phyloP scores from a whole-genome alignment of 37 sponge, comb jelly and placozoan species.

The Spongia lamella region DNA sequence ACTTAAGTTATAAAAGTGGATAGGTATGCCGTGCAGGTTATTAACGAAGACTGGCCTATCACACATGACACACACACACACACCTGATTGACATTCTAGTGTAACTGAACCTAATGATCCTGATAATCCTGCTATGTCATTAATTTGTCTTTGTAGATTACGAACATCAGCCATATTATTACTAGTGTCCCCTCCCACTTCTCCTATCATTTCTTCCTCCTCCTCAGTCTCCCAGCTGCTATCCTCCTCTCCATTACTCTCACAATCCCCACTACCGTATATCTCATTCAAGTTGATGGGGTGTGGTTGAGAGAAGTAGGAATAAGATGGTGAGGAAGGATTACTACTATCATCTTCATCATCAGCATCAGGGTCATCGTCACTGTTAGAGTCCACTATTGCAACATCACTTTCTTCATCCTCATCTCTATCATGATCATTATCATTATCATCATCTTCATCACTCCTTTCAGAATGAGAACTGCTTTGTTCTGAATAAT shows the following conservation, averaged over 20 bases:
- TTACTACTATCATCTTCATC: conserved; percentile 4
- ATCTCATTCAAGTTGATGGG: neutral
- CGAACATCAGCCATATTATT: too few relatives aligned
- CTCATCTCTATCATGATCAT: neutral
- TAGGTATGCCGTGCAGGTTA: too few relatives aligned
- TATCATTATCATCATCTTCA: neutral
- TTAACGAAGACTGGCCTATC: too few relatives aligned
- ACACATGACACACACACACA: too few relatives aligned
- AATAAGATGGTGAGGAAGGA: neutral
- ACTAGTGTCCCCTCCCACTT: neutral
- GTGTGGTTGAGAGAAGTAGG: too few relatives aligned
- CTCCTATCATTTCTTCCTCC: conserved; percentile 25
- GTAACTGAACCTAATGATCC: too few relatives aligned
- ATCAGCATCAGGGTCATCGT: neutral
- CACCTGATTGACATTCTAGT: too few relatives aligned
- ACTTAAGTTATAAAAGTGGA: too few relatives aligned
- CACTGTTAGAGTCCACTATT: neutral
- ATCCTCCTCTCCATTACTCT: neutral
- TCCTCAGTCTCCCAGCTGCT: conserved; percentile 48
- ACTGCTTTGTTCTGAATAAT: too few relatives aligned
- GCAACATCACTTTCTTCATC: neutral
- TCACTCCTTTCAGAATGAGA: neutral
- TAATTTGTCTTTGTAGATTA: too few relatives aligned
- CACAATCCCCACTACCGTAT: neutral
- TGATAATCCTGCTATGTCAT: too few relatives aligned